These are phyloP conservation scores for Perca schrenkii DNA, from an alignment of 2,113 vertebrate species.

Conservation along the genomic window DNA sequence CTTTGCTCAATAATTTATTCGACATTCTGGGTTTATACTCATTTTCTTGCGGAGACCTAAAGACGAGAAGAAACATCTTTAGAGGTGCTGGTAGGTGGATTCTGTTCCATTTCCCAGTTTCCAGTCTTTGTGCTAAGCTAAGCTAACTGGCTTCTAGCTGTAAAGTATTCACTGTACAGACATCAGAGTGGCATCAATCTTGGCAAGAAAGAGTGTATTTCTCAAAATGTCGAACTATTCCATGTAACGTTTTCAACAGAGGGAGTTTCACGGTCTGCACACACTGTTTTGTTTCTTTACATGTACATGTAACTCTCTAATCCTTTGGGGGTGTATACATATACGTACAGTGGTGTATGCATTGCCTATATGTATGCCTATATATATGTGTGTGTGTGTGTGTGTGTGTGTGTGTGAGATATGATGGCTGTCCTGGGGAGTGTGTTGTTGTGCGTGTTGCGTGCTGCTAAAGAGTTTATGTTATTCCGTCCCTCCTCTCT, in stretches of 20 bases:
- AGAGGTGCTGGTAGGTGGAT: not conserved
- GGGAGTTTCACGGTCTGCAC: not conserved
- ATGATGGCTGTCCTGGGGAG: conserved; percentile 53
- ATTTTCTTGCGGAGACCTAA: not conserved
- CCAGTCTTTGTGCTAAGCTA: not conserved
- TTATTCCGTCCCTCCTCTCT: conserved; percentile 80
- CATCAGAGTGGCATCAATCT: not conserved
- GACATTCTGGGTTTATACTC: not conserved
- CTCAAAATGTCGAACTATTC: not conserved
- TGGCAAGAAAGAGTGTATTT: not conserved
- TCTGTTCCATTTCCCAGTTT: not conserved
- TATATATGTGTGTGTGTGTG: conserved; percentile 9
- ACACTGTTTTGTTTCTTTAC: conserved; percentile 8
- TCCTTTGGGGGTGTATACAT: not conserved
- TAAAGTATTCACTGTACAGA: not conserved
- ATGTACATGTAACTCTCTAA: conserved; percentile 1
- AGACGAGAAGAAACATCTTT: not conserved
- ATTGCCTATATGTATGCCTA: conserved; percentile 27
- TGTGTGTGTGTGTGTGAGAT: conserved; percentile 33
- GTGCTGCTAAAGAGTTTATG: conserved; percentile 84
- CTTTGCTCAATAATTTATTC: conserved; percentile 6
- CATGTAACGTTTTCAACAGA: not conserved
- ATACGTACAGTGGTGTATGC: conserved; percentile 16
- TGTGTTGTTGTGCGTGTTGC: conserved; percentile 78
- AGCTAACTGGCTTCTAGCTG: not conserved